Evolutionary conservation across 2,888 invertebrate genomes (phyloP), one percentile per base, ranked within the genome.

Genomic region (Oscheius sp.): DNA sequence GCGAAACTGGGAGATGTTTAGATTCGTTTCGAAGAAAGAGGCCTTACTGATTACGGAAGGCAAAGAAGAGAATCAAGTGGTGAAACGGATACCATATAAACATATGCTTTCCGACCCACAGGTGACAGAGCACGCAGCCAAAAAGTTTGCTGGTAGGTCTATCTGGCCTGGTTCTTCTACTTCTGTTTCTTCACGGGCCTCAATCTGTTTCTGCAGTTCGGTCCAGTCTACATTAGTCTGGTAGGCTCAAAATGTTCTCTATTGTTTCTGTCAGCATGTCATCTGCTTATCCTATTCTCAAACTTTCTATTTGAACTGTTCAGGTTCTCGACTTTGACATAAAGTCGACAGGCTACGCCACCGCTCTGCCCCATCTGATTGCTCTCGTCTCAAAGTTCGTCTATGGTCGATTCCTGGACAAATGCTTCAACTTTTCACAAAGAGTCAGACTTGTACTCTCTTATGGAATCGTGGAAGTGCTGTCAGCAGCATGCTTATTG

Each of bases 121-220:
- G 55, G 79, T 79, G 7, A 3, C 13, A 60, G 32, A 33, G 7
- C 9, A 29, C 0, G 21, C 21, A 21, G 21, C 10, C 21, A 55
- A 55, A 29, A 5, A 55, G 10, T 55, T 3, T 10, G 4, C 11
- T 48, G 4, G 2, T 32, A 71, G 60, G 71, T 48, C 32, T 80
- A 78, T 75, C 70, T 74, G 5, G 76, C 74, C 4, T 80, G 80
- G 80, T 63, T 78, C n/a, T 66, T 76, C 3, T 78, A 78, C 42
- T 58, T 76, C 5, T 71, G 75, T 1, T 80, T 78, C 65, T 80
- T 80, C 75, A 73, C 74, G 1, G 75, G 75, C 29, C 50, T 77
- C 2, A 58, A 78, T 1, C 62, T 78, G 13, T 80, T 80, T 21
- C 72, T 80, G 2, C 80, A 80, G 47, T 76, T 71, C 11, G 78